phyloP scores from a whole-genome alignment of 2,888 invertebrate genomes.

The Drosophila robusta region DNA sequence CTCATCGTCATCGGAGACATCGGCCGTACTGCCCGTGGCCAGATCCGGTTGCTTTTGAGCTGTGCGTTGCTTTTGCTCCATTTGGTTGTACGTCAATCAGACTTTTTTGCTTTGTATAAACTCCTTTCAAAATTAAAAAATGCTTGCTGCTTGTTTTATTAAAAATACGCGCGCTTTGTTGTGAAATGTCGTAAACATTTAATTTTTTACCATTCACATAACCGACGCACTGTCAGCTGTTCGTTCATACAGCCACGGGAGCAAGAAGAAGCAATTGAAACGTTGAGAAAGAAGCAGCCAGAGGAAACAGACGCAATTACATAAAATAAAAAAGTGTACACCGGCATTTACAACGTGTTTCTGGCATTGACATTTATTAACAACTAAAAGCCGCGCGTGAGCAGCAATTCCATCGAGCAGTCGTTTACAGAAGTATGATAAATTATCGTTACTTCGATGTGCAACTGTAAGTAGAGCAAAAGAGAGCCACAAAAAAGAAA shows the following conservation, averaged over 20 bases:
- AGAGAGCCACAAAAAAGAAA: background rate
- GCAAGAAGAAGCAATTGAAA: slow-evolving; percentile 15
- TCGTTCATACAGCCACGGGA: background rate
- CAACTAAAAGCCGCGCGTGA: slow-evolving; percentile 9
- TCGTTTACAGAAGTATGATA: slow-evolving; percentile 77
- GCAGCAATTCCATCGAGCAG: background rate
- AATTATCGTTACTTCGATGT: slow-evolving; percentile 86
- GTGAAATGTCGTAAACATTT: slow-evolving; percentile 42
- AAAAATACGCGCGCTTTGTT: slow-evolving; percentile 50
- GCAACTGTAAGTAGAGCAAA: slow-evolving; percentile 86
- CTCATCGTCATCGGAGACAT: slow-evolving; percentile 86
- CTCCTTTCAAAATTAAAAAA: slow-evolving; percentile 10
- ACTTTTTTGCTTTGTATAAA: slow-evolving; percentile 4
- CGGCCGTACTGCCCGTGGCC: slow-evolving; percentile 86
- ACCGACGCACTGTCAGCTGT: background rate
- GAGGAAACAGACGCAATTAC: slow-evolving; percentile 48
- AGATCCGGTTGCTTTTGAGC: slow-evolving; percentile 46
- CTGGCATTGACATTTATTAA: slow-evolving; percentile 4
- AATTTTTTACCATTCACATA: slow-evolving; percentile 32
- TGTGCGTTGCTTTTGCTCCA: slow-evolving; percentile 55
- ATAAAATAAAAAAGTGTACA: slow-evolving; percentile 49
- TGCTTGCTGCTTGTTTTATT: slow-evolving; percentile 21
- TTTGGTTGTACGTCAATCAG: slow-evolving; percentile 15
- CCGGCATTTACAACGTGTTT: slow-evolving; percentile 57
- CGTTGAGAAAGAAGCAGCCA: slow-evolving; percentile 17